These are phyloP conservation scores for Gorsachius magnificus DNA, from an alignment of 2,797 vertebrate genomes.

Conservation along the genomic window DNA sequence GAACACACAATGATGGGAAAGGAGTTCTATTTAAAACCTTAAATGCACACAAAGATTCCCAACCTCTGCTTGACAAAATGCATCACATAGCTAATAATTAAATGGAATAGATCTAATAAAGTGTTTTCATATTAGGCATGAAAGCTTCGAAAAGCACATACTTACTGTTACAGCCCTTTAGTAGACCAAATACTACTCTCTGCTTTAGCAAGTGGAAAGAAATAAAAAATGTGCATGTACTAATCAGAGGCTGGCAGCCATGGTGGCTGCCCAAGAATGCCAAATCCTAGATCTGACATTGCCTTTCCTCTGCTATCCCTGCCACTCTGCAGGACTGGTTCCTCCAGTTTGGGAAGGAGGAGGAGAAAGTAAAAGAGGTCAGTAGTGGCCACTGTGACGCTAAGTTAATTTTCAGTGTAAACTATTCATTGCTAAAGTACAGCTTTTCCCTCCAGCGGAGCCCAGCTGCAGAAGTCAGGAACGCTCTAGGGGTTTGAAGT, in stretches of 20 bases:
- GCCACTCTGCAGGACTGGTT: background rate
- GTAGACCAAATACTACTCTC: background rate
- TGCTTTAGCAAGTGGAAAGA: background rate
- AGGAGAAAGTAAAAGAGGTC: background rate
- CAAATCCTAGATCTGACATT: background rate
- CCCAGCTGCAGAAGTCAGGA: background rate
- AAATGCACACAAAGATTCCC: background rate
- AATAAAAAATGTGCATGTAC: fast-evolving
- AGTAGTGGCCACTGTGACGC: background rate
- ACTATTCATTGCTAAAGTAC: background rate
- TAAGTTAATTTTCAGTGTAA: background rate
- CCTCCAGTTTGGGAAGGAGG: background rate
- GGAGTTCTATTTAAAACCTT: background rate
- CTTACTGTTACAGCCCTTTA: background rate
- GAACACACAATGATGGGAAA: background rate
- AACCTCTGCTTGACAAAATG: background rate
- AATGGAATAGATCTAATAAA: background rate
- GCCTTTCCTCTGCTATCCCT: background rate
- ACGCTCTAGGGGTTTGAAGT: background rate
- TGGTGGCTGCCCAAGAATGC: background rate
- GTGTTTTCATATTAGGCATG: background rate
- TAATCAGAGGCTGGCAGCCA: background rate
- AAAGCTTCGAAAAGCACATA: background rate
- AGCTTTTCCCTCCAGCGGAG: background rate
- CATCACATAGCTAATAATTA: background rate